Evolutionary conservation across 2,113 vertebrate species (phyloP), one percentile per base, ranked within the genome.

Genomic region (Tetrax tetrax): DNA sequence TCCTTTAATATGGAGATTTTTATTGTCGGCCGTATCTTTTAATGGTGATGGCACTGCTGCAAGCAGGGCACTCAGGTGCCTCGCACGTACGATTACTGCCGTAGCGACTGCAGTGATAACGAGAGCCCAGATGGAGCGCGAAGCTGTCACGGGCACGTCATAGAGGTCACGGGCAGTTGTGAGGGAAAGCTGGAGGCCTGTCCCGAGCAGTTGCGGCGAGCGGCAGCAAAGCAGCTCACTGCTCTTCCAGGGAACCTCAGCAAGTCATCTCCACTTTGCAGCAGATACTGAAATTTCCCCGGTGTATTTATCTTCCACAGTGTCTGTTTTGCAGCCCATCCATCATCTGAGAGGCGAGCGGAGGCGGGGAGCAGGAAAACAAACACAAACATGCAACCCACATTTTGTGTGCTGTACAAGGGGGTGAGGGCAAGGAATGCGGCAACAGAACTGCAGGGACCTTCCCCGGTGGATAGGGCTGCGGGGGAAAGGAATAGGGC

Each of bases 381-480:
- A 43, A 47, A 22, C 43, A 53, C 27, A 60, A 71, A 60, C 21
- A 10, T 25, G 24, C 28, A 47, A 12, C 23, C 27, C 53, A 37
- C 4, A 7, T 57, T 90, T 74, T 37, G 51, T 33, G 23, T 11
- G 1, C 33, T 20, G 20, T 19, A 16, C 50, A 31, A 69, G n/a
- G 11, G 25, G 7, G 8, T 17, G 24, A 80, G 2, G 2, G 43
- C 77, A 84, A 33, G 10, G 22, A 17, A 23, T 48, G 66, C 2
- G 4, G 12, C 1, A 1, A 15, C 6, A 10, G 56, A 35, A 29
- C 37, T 63, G 50, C 41, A 17, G 47, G 28, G n/a, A 89, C 4
- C 50, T 77, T 60, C n/a, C 18, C 41, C 1, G 3, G 54, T 0
- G 2, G 29, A 25, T 4, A 27, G 12, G 15, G 7, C 1, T 2